Base-by-base conservation (phyloP, 2,888 invertebrate species). In the Spialia ferax region DNA sequence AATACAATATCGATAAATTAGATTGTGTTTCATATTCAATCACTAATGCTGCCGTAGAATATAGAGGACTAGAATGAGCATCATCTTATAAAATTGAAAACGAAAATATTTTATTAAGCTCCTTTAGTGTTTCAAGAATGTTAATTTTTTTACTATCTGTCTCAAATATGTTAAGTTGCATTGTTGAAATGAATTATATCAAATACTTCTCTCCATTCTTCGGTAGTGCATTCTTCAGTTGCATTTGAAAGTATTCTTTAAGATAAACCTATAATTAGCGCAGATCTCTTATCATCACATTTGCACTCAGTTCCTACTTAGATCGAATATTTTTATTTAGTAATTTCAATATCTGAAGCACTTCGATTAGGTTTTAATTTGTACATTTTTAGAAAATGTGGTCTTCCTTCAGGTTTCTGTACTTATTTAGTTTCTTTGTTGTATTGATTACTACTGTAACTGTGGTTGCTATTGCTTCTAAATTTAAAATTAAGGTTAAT, bases 241-340 rank as follows among this genome's bases (percentile, higher is more conserved):
- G 91, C 91, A 91, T 91, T 92, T 86, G 77, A 81, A 83, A 74
- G 74, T 84, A 81, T 88, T 85, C 78, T 82, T 84, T 88, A 85
- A 85, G 81, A 77, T 78, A 77, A 78, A 75, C 63, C 62, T 73
- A 73, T 71, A 63, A 72, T 82, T 23, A 52, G 85, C 79, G 83
- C 81, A 77, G 92, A 93, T 93, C 93, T 93, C 92, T 90, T 76
- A 74, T 78, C 80, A 85, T 86, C 89, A 91, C 84, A 81, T 77
- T 80, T 85, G 91, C 93, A 89, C 91, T 89, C 92, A 93, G 93
- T 93, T 93, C 93, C 93, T 93, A 93, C 83, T 89, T 92, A 93
- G 91, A 80, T 89, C 88, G 86, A 89, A 86, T 83, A 82, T 81
- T 78, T 85, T 83, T 83, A 81, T 85, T 87, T 88, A 91, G 89